Percentiles rank a stretch among this genome's conserved stretches.
Evolutionary conservation across 2,888 invertebrate species (phyloP).

Genomic region (Congeria kusceri): DNA sequence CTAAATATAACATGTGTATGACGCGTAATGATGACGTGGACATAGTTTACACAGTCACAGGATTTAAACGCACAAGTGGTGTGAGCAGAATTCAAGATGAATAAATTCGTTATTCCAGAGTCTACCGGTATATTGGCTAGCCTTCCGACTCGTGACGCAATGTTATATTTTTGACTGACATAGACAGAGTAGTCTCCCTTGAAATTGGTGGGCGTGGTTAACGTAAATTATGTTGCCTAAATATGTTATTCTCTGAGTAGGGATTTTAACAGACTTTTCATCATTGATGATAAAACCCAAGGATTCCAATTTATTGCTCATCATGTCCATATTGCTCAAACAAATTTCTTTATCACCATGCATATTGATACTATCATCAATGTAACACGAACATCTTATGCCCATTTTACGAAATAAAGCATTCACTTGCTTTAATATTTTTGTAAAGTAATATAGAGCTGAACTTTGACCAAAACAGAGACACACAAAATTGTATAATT

Average conservation of each 20-base stretch:
- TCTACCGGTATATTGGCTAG: too few relatives aligned
- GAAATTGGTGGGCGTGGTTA: too few relatives aligned
- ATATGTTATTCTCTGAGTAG: constrained; percentile 19
- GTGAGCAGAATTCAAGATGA: too few relatives aligned
- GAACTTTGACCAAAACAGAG: not conserved
- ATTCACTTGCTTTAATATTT: not conserved
- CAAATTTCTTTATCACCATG: constrained; percentile 9
- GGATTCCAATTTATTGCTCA: constrained; percentile 7
- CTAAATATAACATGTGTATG: too few relatives aligned
- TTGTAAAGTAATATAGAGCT: not conserved
- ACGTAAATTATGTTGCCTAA: constrained; percentile 36
- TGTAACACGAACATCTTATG: constrained; percentile 23
- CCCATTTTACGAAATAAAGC: constrained; percentile 1
- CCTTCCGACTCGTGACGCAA: too few relatives aligned
- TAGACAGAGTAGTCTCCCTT: too few relatives aligned
- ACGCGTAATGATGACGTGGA: too few relatives aligned
- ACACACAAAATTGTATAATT: not conserved
- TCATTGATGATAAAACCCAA: constrained; percentile 33
- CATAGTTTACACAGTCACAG: too few relatives aligned
- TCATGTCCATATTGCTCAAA: constrained; percentile 6
- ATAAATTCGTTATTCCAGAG: too few relatives aligned
- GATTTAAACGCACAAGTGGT: too few relatives aligned
- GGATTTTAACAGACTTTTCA: constrained; percentile 29
- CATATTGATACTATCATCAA: constrained; percentile 38
- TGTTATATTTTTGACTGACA: too few relatives aligned